Base-by-base conservation (phyloP, 2,797 vertebrate genomes). In the Anomalospiza imberbis region DNA sequence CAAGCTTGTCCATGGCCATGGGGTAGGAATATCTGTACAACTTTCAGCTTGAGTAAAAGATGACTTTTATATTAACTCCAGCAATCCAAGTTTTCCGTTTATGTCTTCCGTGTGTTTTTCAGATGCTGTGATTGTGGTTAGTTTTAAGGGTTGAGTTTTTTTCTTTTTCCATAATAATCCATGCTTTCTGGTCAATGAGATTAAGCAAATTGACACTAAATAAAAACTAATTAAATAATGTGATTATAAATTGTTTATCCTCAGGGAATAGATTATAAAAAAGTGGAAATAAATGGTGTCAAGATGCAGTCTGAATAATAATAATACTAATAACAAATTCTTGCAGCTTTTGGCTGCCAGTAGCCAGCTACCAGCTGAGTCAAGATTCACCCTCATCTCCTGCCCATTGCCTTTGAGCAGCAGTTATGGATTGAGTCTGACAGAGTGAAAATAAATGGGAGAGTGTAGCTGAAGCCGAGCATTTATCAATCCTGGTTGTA, bases 391-490 rank as follows among this genome's bases (percentile, higher is more conserved):
- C 84, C 78, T 75, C 94, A 44, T 93, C 86, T 89, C 77, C 89
- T 84, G 87, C 71, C 78, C 31, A 8, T 50, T 91, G 88, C 85
- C 63, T 88, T 44, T 91, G 90, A 95, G 63, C 84, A 89, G 81
- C 75, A 85, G 80, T 83, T 96, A 96, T 92, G 94, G 91, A 96
- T 95, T 96, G 88, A 89, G 58, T 67, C 88, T 95, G 95, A 96
- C 91, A 95, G 74, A 72, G 85, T 70, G 91, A 96, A 95, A 96
- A 95, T 90, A 95, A 95, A 94, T 96, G 92, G 89, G 40, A 87
- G 53, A 95, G 45, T 42, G 67, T n/a, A 85, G 91, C 74, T 79
- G 89, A 88, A 94, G 91, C 87, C 90, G 89, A 85, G 57, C 85
- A 96, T 96, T 96, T 96, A 94, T 96, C 96, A 94, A 85, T 45